Base-by-base conservation (phyloP, 2,888 invertebrate genomes). In the Protonemura montana region DNA sequence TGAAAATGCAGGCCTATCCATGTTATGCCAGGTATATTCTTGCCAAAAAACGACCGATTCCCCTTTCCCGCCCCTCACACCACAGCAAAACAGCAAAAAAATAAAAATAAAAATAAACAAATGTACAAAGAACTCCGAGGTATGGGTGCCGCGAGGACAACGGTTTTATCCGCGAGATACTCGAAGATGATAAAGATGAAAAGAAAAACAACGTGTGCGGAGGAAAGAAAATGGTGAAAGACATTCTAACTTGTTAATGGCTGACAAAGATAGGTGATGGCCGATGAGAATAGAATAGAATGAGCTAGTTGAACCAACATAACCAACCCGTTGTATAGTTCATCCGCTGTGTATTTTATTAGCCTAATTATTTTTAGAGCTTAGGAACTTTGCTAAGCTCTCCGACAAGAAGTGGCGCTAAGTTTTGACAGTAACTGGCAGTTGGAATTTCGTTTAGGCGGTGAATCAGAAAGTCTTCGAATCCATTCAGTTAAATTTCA, bases 171-270 rank as follows among this genome's bases (percentile, higher is more conserved):
- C 59, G 21, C 59, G 13, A 59, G 59, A 59, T 59, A 59, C 59
- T 59, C 59, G 59, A 59, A 59, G 59, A 59, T 59, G 59, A 59
- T 59, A 59, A 59, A 59, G 59, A 59, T 21, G 59, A 59, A 59
- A 21, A 59, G 59, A 10, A 59, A 59, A 59, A 59, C 59, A 59
- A 59, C 13, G 21, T 1, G 59, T 13, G 35, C 3, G 13, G 59
- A 21, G 59, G 59, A 10, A 13, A 21, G 59, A 59, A 59, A 59
- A 59, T 59, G 59, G 59, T 59, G 59, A 59, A 59, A 59, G 59
- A 59, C 59, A 59, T 21, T 59, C 59, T 59, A 59, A 21, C 59
- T 59, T 59, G 59, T 59, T 59, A 59, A 59, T 59, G 59, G 59
- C 59, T 59, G 59, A 59, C 59, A 59, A 59, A 59, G 59, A 59